Base-by-base conservation (phyloP, 2,797 vertebrate genomes). In the Ctenosaura bakeri region DNA sequence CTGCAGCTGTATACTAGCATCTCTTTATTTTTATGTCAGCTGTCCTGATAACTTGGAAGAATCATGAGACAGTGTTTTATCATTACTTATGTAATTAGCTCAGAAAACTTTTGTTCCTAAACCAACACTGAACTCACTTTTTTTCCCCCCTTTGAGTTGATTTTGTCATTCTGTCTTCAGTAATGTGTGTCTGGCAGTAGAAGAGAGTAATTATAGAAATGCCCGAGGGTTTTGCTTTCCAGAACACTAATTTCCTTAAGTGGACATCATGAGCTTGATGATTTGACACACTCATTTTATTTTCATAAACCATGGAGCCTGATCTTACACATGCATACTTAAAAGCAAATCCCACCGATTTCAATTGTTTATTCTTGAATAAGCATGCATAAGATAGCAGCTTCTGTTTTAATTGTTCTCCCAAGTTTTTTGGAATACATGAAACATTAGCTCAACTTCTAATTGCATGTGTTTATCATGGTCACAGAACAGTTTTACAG, bases 171-270 rank as follows among this genome's bases (percentile, higher is more conserved):
- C 42, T 29, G 26, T 74, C 4, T 0, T 64, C n/a, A 5, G 0
- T 91, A 38, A 20, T 78, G 89, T 86, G 81, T 91, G 2, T 38
- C 88, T 89, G 86, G 59, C 8, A 84, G 59, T 52, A 83, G 20
- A 83, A 91, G 0, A 46, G 62, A 24, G 38, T 54, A 59, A 24
- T 81, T 87, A 1, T 84, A 64, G 14, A 1, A 2, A 77, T 79
- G 46, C 88, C 42, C 64, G 2, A 8, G 1, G 35, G 2, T 92
- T 91, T 54, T 77, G 10, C 52, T 91, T 94, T 42, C 26, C 64
- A 71, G 73, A 93, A 82, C 22, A 59, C 38, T 46, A 50, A 74
- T 93, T 92, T 89, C 77, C 91, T 80, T 74, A 92, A 46, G 1
- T 88, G 14, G n/a, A 18, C 20, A 10, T 79, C 85, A 22, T 85